Evolutionary conservation across 2,888 invertebrate species (phyloP), one percentile per base, ranked within the genome.

Genomic region (Drosophila emarginata): DNA sequence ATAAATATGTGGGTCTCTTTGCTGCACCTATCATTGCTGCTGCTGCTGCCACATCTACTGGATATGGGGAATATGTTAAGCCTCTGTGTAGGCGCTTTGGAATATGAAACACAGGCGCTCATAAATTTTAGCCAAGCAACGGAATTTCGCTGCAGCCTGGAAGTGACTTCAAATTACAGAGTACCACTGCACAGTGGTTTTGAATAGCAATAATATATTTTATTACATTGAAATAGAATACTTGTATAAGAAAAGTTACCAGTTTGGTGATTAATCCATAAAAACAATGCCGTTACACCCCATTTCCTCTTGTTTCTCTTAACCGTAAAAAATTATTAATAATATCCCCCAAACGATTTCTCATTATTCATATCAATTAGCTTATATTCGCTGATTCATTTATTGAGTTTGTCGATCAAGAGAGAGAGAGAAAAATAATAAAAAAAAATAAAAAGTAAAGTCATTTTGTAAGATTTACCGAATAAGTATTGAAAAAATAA

Each of bases 81-180:
- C 67, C 71, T 39, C 37, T 80, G 88, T 88, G 82, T 82, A 80
- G 82, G 82, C 78, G 84, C 63, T 67, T 71, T 65, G 73, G 67
- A 86, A 82, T 71, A 76, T 56, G 67, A 57, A n/a, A 53, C 23
- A 73, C 78, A 86, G 82, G 82, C 73, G 80, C 78, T 23, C 82
- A 82, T 77, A 64, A 86, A 54, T 70, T 45, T 37, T 7, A 62
- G 70, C 1, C 62, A 77, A 61, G 50, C 14, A 63, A 9, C 58
- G 56, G 26, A 37, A 26, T 56, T 63, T 53, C 12, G 14, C 11
- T 18, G 52, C 45, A 45, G 45, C n/a, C 61, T 82, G 85, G 75
- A 74, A 88, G 65, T 51, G 53, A 39, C 53, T 21, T 50, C 51
- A 56, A 73, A 36, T 52, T 12, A 61, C 59, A 64, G 5, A 28